Percentiles rank a stretch among this genome's conserved stretches.
Conservation (phyloP, 2,797 vertebrate genomes). For the Pogoniulus pusillus region DNA sequence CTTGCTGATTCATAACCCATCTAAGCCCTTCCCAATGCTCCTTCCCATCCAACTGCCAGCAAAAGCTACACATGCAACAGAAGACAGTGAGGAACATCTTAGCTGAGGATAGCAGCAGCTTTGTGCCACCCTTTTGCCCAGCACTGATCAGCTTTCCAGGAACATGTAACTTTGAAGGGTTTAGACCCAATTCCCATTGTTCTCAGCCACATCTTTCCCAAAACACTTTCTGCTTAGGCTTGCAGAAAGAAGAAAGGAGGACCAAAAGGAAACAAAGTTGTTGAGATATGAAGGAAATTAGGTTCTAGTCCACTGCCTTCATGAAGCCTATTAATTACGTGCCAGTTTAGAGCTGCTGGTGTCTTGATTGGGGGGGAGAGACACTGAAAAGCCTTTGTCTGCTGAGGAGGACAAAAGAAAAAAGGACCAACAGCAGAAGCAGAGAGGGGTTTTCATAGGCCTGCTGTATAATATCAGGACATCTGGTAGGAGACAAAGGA, state of each 20-base stretch:
- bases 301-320: conserved; percentile 7
- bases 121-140: background rate
- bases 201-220: background rate
- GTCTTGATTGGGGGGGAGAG: background rate
- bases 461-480: background rate
- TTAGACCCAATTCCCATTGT: background rate
- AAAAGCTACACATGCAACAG: background rate
- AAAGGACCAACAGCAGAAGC: background rate
- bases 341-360: background rate
- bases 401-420: background rate
- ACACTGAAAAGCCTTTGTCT: background rate
- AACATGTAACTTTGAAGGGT: fast-evolving
- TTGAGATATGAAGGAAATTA: conserved; percentile 34
- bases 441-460: background rate
- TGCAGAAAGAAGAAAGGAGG: background rate
- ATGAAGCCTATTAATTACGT: background rate
- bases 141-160: background rate
- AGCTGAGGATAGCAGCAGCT: background rate
- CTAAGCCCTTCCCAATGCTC: fast-evolving
- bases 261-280: conserved; percentile 8
- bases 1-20: background rate
- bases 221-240: background rate
- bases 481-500: background rate
- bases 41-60: background rate
- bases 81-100: background rate